A percentile compares a stretch with the other conserved stretches of the same genome.
phyloP scores from a whole-genome alignment of 2,797 vertebrate genomes.

The Fistularia commersonii region DNA sequence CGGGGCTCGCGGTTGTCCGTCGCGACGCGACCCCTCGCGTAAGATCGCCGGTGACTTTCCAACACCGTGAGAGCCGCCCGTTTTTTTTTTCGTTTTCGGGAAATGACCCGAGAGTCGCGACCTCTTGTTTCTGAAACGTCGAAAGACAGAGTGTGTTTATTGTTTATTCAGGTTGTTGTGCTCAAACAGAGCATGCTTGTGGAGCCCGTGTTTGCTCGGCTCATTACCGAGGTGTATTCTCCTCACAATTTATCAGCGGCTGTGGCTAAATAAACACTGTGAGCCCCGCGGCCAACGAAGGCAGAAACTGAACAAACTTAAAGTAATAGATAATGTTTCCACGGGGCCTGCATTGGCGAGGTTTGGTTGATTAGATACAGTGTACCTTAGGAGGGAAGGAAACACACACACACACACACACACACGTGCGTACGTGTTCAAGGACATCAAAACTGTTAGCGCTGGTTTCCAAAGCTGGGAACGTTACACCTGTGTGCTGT shows the following conservation, averaged over 20 bases:
- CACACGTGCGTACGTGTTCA: slow-evolving; percentile 37
- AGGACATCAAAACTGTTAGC: slow-evolving; percentile 40
- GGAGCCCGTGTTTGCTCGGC: slow-evolving; percentile 38
- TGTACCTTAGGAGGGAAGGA: slow-evolving; percentile 45
- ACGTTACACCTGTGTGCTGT: slow-evolving; percentile 41
- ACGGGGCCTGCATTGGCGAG: slow-evolving; percentile 39
- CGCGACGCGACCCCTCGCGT: slow-evolving; percentile 26
- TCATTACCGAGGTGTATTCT: slow-evolving; percentile 52
- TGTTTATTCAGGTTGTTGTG: slow-evolving; percentile 39
- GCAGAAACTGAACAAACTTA: slow-evolving; percentile 67
- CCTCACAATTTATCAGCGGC: slow-evolving; percentile 53
- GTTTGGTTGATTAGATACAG: slow-evolving; percentile 68
- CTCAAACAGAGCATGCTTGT: slow-evolving; percentile 25
- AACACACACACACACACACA: slow-evolving; percentile 33
- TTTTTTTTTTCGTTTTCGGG: neutral
- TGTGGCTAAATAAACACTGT: slow-evolving; percentile 59
- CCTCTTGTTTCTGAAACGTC: neutral
- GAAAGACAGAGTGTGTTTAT: slow-evolving; percentile 5
- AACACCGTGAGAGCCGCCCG: slow-evolving; percentile 7
- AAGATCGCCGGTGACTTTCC: slow-evolving; percentile 36
- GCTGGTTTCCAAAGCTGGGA: slow-evolving; percentile 42
- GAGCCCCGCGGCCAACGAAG: slow-evolving; percentile 44
- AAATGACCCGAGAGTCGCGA: neutral
- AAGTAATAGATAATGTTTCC: slow-evolving; percentile 65
- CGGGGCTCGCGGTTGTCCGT: slow-evolving; percentile 19